These are phyloP conservation scores for Heteromormyrus szaboi DNA, from an alignment of 2,797 vertebrate genomes.

Conservation along the genomic window DNA sequence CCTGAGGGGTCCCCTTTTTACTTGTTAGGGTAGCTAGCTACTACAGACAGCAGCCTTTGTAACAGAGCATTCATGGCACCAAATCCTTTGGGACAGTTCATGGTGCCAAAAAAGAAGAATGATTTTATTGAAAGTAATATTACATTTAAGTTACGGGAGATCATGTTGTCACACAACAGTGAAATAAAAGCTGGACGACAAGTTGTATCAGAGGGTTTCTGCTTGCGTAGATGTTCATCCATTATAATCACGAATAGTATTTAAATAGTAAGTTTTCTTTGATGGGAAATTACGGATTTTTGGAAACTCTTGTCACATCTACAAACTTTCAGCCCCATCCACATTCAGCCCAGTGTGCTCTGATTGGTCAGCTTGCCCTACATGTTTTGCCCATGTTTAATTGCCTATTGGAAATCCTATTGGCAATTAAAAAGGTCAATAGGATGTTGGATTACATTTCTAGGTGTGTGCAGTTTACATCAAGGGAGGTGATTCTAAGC, in stretches of 20 bases:
- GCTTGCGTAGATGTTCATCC: not conserved
- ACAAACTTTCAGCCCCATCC: not conserved
- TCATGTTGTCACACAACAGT: not conserved
- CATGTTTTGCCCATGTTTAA: not conserved
- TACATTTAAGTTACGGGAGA: not conserved
- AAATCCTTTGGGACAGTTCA: not conserved
- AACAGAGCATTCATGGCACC: not conserved
- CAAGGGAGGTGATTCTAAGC: too few species aligned
- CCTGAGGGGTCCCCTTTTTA: not conserved
- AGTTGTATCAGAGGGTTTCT: conserved; percentile 1
- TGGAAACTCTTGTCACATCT: not conserved
- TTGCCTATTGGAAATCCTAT: too few species aligned
- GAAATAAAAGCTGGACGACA: not conserved
- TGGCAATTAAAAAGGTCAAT: too few species aligned
- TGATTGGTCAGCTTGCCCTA: not conserved
- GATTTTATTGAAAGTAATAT: not conserved
- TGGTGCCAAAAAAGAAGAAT: not conserved
- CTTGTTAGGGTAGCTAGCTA: not conserved
- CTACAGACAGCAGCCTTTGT: not conserved
- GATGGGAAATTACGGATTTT: not conserved
- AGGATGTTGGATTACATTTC: too few species aligned
- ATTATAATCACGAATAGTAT: not conserved
- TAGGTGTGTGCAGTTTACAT: too few species aligned
- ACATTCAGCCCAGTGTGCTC: not conserved
- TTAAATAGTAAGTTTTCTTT: not conserved